Evolutionary conservation across 2,797 vertebrate species (phyloP), one percentile per base, ranked within the genome.

Genomic region (Amblyopsis hoosieri): DNA sequence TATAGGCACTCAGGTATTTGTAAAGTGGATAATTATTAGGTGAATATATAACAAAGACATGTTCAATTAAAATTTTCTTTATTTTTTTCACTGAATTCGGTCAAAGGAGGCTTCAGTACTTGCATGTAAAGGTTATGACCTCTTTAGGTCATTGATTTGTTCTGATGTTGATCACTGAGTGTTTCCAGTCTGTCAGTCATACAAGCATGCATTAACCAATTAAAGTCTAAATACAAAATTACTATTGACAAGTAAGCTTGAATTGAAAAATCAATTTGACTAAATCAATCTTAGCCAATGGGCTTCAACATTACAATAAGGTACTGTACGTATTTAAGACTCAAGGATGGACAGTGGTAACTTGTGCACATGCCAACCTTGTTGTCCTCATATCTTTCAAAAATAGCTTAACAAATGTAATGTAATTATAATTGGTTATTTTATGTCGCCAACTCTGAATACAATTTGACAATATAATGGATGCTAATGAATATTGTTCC

Each of bases 151-250:
- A 85, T 79, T 79, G 62, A 84, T 79, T 79, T 69, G 68, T 64
- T 78, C 53, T 54, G 62, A 63, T 66, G 76, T 75, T 31, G 68
- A 1, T 45, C 48, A 60, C 54, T 64, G 55, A 72, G 74, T 72
- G 75, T 80, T 84, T 83, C 78, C 66, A 45, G 67, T 70, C 70
- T 7, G 8, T 69, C 69, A 72, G 51, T 33, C 79, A 81, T 60
- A 64, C 60, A 76, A 74, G 37, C 50, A 1, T 46, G 75, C 64
- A 68, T 79, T 67, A 72, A 77, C 59, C 77, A 69, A 71, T 79
- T 72, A 71, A 62, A 72, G 71, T 71, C 69, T 62, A 31, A 71
- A 67, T 76, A 72, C 78, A 71, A 69, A 78, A 75, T 61, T 54
- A 66, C 57, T 71, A 29, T 59, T 64, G 66, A 66, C 64, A 64